Percentiles rank a stretch among this genome's conserved stretches.
phyloP scores from a whole-genome alignment of 2,797 vertebrate species.

The Pelobates cultripes region DNA sequence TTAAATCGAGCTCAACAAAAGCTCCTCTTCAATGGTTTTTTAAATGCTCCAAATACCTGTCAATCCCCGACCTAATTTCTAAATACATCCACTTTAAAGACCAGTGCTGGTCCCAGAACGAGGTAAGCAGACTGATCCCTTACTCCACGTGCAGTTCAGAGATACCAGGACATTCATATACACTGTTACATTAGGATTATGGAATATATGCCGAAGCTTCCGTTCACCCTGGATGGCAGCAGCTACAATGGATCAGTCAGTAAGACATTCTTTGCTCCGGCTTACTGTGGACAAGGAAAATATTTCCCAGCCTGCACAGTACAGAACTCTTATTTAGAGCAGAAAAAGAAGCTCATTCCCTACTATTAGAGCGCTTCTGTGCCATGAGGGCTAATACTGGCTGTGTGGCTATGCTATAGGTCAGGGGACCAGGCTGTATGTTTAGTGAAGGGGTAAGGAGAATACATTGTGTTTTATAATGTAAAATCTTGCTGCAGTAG shows the following conservation, averaged over 20 bases:
- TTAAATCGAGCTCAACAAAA: too few species aligned
- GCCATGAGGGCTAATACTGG: slow-evolving; percentile 43
- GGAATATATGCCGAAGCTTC: not conserved
- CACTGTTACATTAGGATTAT: slow-evolving; percentile 11
- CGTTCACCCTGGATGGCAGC: slow-evolving; percentile 4
- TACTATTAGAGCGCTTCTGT: not conserved
- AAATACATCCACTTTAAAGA: not conserved
- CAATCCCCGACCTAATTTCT: not conserved
- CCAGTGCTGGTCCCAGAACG: not conserved
- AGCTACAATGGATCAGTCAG: slow-evolving; percentile 4
- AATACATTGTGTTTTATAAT: slow-evolving; percentile 7
- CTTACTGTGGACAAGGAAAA: slow-evolving; percentile 22
- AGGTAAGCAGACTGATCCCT: not conserved
- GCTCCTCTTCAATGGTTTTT: too few species aligned
- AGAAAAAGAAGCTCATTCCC: slow-evolving; percentile 31
- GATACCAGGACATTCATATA: slow-evolving; percentile 26
- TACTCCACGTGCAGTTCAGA: slow-evolving; percentile 21
- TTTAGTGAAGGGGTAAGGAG: slow-evolving; percentile 34
- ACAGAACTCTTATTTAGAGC: slow-evolving; percentile 32
- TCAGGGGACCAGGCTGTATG: slow-evolving; percentile 28
- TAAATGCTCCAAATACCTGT: not conserved
- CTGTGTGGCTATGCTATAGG: slow-evolving; percentile 35
- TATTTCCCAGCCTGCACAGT: slow-evolving; percentile 15
- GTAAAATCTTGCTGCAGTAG: slow-evolving; percentile 16
- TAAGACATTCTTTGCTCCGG: slow-evolving; percentile 7